Base-by-base conservation (phyloP, 2,797 vertebrate species). In the Pterois miles region DNA sequence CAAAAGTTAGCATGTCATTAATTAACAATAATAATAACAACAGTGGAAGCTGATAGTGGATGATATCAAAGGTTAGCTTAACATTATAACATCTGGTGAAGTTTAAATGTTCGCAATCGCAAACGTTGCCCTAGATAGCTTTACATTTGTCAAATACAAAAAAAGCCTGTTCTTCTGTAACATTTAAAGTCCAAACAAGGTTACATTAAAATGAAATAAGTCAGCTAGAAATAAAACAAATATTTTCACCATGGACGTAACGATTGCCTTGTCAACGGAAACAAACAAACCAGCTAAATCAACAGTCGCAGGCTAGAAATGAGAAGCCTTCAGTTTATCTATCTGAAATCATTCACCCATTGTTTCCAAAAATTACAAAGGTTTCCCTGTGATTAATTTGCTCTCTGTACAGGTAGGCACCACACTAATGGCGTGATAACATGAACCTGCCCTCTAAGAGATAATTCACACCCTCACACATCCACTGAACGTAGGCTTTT, bases 401-500 rank as follows among this genome's bases (percentile, higher is more conserved):
- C 50, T 60, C 50, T 67, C n/a, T 33, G 29, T 22, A 36, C 50
- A 70, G 20, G 23, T n/a, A 50, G 46, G 9, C 36, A 50, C 67
- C 36, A 43, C 27, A 60, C 25, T 59, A 77, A 75, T 71, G 50
- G 34, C 13, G 33, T 40, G n/a, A 38, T 46, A 76, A 69, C 29
- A 81, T 69, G 65, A 59, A 16, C 23, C 43, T 58, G 46, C 43
- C 67, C 67, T 84, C 18, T 31, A 69, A 78, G 56, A 71, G 53
- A 65, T 40, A 38, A 67, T 67, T 79, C 54, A 62, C 58, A 34
- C 27, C 69, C 66, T 70, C 57, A 38, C 59, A 68, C 66, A 58
- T 66, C 58, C 71, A 63, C 6, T 52, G 38, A 76, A 74, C 1
- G 2, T 20, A 36, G 46, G 43, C 38, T 60, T 71, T 81, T 83